Conservation (phyloP, 2,888 invertebrate species). For the Ypsolopha scabrella region DNA sequence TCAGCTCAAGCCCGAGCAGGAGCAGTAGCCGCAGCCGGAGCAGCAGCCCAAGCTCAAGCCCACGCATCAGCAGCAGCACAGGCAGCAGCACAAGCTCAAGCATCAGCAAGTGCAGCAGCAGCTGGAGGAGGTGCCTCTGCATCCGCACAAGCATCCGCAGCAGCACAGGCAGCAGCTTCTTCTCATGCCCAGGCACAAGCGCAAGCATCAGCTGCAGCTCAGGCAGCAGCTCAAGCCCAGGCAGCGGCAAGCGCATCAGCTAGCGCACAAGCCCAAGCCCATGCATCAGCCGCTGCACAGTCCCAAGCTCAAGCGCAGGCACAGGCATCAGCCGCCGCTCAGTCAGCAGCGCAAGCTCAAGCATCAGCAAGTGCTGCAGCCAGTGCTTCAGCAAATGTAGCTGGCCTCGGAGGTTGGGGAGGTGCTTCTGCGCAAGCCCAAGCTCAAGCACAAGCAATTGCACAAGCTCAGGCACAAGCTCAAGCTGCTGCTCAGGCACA, state of each 20-base stretch:
- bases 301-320: slow-evolving; percentile 2
- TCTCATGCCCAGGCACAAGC: neutral
- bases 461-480: too few relatives aligned
- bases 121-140: too few relatives aligned
- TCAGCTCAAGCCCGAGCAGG: neutral
- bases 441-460: neutral
- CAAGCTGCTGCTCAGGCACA: neutral
- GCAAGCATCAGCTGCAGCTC: neutral
- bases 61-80: neutral
- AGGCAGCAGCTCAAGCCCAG: too few relatives aligned
- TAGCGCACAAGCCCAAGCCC: too few relatives aligned
- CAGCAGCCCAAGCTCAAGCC: neutral
- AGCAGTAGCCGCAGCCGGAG: neutral
- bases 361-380: neutral
- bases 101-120: neutral
- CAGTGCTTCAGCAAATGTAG: neutral
- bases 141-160: neutral
- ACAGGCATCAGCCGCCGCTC: neutral
- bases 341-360: neutral
- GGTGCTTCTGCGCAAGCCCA: neutral
- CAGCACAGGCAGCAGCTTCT: neutral
- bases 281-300: neutral
- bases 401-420: neutral
- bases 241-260: neutral
- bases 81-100: too few relatives aligned